Percentiles rank a stretch among this genome's conserved stretches.
Evolutionary conservation across 2,888 invertebrate species (phyloP).

Genomic region (Drosophila mimica): DNA sequence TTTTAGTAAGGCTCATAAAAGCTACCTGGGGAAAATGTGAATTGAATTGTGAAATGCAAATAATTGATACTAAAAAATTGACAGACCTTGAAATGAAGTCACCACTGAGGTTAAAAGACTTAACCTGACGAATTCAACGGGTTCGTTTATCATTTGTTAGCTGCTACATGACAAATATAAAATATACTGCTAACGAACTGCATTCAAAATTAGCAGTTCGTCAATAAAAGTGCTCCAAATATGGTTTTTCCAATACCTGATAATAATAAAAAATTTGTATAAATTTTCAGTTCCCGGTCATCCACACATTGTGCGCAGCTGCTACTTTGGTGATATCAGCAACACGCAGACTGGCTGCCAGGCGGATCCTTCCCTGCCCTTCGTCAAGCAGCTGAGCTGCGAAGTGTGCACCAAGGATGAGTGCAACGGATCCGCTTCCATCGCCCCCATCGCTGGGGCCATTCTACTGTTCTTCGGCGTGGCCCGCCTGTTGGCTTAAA

Average conservation of each 20-base stretch:
- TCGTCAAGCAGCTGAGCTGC: slow-evolving; percentile 77
- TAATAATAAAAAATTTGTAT: not conserved
- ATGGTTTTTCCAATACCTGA: not conserved
- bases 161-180: slow-evolving; percentile 3
- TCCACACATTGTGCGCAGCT: slow-evolving; percentile 66
- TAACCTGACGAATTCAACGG: slow-evolving; percentile 15
- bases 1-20: not conserved
- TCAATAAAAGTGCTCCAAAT: not conserved
- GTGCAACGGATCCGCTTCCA: slow-evolving; percentile 78
- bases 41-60: slow-evolving; percentile 8
- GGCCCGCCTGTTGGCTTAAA: slow-evolving; percentile 78
- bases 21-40: not conserved
- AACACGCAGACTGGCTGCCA: slow-evolving; percentile 77
- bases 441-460: slow-evolving; percentile 74
- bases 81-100: slow-evolving; percentile 14
- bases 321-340: slow-evolving; percentile 81
- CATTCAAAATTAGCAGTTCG: slow-evolving; percentile 17
- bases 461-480: slow-evolving; percentile 78
- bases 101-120: not conserved
- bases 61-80: slow-evolving; percentile 13
- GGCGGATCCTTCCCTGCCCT: slow-evolving; percentile 75
- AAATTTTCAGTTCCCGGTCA: slow-evolving; percentile 60
- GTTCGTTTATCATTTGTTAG: slow-evolving; percentile 37
- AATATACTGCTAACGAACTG: slow-evolving; percentile 1
- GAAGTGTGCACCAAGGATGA: slow-evolving; percentile 80